phyloP scores from a whole-genome alignment of 2,113 vertebrate species.

The Podilymbus podiceps region DNA sequence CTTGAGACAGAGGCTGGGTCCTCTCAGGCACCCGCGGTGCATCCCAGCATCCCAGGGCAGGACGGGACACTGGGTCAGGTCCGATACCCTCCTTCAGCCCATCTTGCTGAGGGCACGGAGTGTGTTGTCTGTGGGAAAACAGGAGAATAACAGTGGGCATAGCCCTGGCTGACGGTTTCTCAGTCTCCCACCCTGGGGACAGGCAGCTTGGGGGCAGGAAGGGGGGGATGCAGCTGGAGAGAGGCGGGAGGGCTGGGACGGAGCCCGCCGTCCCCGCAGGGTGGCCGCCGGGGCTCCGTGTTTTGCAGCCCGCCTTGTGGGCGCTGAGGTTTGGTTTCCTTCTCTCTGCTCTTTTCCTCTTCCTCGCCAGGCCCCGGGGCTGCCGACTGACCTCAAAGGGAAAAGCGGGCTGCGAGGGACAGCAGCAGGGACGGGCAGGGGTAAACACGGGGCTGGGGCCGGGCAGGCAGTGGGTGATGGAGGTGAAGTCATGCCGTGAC shows the following conservation, averaged over 20 bases:
- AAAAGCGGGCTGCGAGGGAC: slow-evolving; percentile 53
- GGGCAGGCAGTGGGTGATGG: slow-evolving; percentile 62
- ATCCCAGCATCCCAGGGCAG: not conserved
- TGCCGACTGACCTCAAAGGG: slow-evolving; percentile 58
- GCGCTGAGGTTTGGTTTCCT: slow-evolving; percentile 68
- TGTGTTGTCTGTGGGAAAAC: not conserved
- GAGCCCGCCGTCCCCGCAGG: not conserved
- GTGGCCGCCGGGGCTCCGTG: not conserved
- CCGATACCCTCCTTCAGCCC: not conserved
- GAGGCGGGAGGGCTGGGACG: not conserved
- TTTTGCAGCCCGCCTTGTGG: slow-evolving; percentile 67
- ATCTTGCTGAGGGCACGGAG: not conserved
- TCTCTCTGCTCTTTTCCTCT: slow-evolving; percentile 63
- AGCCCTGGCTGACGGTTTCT: not conserved
- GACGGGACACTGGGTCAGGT: not conserved
- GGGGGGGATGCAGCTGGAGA: rapidly evolving
- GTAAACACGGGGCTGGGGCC: slow-evolving; percentile 63
- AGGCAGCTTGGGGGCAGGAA: not conserved
- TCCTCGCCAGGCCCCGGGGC: slow-evolving; percentile 59
- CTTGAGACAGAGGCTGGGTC: not conserved
- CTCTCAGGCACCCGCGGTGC: rapidly evolving
- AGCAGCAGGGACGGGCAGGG: slow-evolving; percentile 39
- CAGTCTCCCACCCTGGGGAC: not conserved
- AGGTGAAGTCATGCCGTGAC: slow-evolving; percentile 72
- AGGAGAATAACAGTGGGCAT: not conserved